Conservation (phyloP, 2,113 vertebrate species). For the Triplophysa dalaica region DNA sequence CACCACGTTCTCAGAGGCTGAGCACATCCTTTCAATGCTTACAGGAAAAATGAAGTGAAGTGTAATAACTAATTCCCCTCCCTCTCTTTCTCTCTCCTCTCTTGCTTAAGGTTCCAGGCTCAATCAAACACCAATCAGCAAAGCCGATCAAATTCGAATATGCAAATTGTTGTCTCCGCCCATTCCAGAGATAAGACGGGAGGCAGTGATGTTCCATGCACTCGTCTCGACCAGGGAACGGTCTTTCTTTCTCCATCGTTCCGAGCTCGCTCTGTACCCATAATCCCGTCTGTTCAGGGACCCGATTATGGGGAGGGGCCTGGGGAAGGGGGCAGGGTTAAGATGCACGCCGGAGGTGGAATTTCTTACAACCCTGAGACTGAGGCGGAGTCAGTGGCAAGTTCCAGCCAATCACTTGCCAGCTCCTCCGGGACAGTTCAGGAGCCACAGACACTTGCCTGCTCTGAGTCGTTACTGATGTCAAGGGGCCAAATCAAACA, state of each 20-base stretch:
- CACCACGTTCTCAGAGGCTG: not conserved
- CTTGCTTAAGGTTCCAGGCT: slow-evolving; percentile 66
- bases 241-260: slow-evolving; percentile 57
- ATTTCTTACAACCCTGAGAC: slow-evolving; percentile 40
- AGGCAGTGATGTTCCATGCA: slow-evolving; percentile 68
- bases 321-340: slow-evolving; percentile 70
- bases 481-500: slow-evolving; percentile 60
- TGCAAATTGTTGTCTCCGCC: slow-evolving; percentile 61
- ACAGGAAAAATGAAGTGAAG: not conserved
- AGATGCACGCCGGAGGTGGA: slow-evolving; percentile 20
- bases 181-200: slow-evolving; percentile 62
- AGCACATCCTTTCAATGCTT: slow-evolving; percentile 6
- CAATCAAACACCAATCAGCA: slow-evolving; percentile 57
- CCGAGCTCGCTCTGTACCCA: slow-evolving; percentile 74
- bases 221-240: slow-evolving; percentile 67
- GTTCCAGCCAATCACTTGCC: slow-evolving; percentile 49
- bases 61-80: slow-evolving; percentile 39
- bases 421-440: slow-evolving; percentile 50
- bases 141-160: slow-evolving; percentile 52
- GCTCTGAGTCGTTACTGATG: slow-evolving; percentile 51
- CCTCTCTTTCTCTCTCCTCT: slow-evolving; percentile 36
- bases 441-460: slow-evolving; percentile 30
- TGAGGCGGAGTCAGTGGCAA: slow-evolving; percentile 49
- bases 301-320: slow-evolving; percentile 70
- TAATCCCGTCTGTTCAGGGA: slow-evolving; percentile 80